Base-by-base conservation (phyloP, 2,888 invertebrate genomes). In the Micropterix aruncella region DNA sequence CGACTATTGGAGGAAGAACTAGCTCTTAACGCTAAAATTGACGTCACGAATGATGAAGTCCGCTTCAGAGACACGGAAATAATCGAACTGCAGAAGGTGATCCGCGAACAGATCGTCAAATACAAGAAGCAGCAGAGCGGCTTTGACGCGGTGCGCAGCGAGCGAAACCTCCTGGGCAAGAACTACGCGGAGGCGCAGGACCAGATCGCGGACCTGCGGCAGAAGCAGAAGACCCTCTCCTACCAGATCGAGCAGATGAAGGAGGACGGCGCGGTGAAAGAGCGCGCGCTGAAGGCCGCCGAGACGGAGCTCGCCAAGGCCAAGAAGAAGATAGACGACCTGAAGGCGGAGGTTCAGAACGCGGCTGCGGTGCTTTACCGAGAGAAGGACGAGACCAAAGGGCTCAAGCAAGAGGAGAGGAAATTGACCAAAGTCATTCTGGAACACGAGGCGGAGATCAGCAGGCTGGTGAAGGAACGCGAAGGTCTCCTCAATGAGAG, bases 241-340 rank as follows among this genome's bases (percentile, higher is more conserved):
- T 72, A 74, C 56, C 90, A 92, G 66, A 80, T 83, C 43, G 84
- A 86, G 56, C 90, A 90, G 58, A 63, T 91, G n/a, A 87, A 86
- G 59, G 87, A 87, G 51, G 88, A 90, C 55, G 79, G 89, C 39
- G 71, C 77, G 19, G 67, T 70, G 48, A 88, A 88, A 55, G 89
- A 91, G 55, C 71, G 74, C 2, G 75, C 78, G 1, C 67, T 89
- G 38, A 74, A 78, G 47, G 74, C 78, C 27, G 79, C 84, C 49
- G 82, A 84, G 50, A 70, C 73, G 45, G 60, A 69, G 1, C 67
- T 80, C n/a, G 70, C 75, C 37, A 78, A 79, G 50, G 65, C 79
- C 44, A 77, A 80, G 56, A 82, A 79, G 57, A 80, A 77, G 52
- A 77, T 77, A 52, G 84, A 85, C 44, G 71, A 73, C 16, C 63